Evolutionary conservation across 2,888 invertebrate species (phyloP), one percentile per base, ranked within the genome.

Genomic region (Eristalinus sepulchralis): DNA sequence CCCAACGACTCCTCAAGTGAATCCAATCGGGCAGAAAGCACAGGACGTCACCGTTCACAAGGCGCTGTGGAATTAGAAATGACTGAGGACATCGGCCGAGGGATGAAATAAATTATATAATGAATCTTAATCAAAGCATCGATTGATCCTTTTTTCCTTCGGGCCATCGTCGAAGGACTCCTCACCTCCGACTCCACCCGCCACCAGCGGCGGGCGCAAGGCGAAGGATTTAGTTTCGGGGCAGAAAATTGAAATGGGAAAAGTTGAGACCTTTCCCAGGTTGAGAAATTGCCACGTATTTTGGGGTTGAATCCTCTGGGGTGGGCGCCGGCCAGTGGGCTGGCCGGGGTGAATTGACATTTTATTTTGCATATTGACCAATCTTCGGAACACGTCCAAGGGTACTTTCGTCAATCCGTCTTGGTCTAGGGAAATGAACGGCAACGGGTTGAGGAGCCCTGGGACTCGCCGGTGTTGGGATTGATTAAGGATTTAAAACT

Each of bases 341-440:
- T 13, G 11, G 39, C 3, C 39, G 39, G 86, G 67, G 47, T 81
- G 81, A 86, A 79, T 86, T 86, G 86, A 86, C 86, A 86, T 86
- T 86, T 86, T 86, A 86, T 83, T 86, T 86, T 86, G 86, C 86
- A 86, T 86, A 86, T 86, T 86, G 86, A 83, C 86, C 86, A 79
- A 86, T 83, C 67, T 73, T 71, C 53, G 53, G 83, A 62, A 78
- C 79, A 79, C 66, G 62, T 78, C 71, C 75, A 34, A 47, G 77
- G 82, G 71, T 79, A 77, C 83, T 83, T 79, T 75, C 68, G 60
- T 11, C 83, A 83, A 83, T 86, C 83, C 75, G 75, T 71, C 73
- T 63, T 62, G 36, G 39, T 67, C 71, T 27, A 22, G n/a, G 33
- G 33, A 31, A 31, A 59, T 22, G 63, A 20, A 67, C 47, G 53